These are phyloP conservation scores for Zapus hudsonius DNA, from an alignment of 2,113 vertebrate genomes.

Conservation along the genomic window DNA sequence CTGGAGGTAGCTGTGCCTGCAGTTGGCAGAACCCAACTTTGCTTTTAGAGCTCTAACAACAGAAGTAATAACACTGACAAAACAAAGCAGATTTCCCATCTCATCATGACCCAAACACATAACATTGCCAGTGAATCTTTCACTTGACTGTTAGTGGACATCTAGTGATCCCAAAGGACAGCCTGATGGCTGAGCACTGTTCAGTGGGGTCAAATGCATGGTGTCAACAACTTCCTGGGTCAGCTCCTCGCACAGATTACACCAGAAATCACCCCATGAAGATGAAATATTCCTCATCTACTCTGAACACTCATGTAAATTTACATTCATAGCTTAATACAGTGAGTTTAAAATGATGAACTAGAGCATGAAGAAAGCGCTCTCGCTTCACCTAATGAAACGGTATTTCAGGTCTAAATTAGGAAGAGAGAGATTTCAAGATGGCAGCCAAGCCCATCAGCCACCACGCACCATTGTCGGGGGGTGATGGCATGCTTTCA, in stretches of 20 bases:
- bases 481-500: neutral
- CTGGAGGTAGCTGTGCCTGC: neutral
- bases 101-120: neutral
- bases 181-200: neutral
- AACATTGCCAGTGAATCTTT: neutral
- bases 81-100: neutral
- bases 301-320: neutral
- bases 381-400: neutral
- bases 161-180: neutral
- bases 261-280: neutral
- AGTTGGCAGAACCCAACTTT: neutral
- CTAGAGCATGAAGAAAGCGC: neutral
- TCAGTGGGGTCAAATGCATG: neutral
- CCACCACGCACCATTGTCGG: neutral
- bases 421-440: neutral
- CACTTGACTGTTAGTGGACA: neutral
- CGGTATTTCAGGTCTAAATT: neutral
- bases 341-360: neutral
- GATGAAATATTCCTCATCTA: neutral
- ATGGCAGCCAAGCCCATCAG: fast-evolving
- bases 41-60: neutral
- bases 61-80: neutral
- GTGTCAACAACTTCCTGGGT: neutral
- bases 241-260: neutral
- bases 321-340: neutral